phyloP scores from a whole-genome alignment of 2,113 vertebrate genomes.

The Furnarius figulus region DNA sequence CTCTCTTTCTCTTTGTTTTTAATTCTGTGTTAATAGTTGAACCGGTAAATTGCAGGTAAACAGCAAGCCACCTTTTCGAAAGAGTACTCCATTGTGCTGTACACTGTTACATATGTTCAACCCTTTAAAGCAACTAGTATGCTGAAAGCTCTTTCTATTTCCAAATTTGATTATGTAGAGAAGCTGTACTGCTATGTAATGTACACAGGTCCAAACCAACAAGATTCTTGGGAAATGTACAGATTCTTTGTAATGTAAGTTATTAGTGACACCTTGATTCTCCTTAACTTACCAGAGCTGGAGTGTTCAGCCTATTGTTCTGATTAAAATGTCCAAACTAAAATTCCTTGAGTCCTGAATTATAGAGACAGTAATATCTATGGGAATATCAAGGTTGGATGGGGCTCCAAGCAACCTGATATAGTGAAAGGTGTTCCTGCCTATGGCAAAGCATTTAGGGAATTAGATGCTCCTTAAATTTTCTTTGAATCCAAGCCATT shows the following conservation, averaged over 20 bases:
- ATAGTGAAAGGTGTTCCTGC: not conserved
- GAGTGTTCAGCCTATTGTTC: not conserved
- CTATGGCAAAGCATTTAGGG: not conserved
- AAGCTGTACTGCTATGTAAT: not conserved
- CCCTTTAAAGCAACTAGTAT: not conserved
- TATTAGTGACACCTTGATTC: not conserved
- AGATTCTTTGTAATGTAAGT: not conserved
- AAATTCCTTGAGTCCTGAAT: not conserved
- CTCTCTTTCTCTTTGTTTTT: not conserved
- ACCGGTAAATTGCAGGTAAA: not conserved
- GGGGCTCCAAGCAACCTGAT: not conserved
- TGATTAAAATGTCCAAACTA: not conserved
- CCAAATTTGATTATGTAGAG: not conserved
- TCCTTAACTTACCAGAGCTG: not conserved
- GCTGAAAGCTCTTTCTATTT: not conserved
- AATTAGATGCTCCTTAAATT: not conserved
- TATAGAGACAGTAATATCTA: not conserved
- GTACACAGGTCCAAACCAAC: not conserved
- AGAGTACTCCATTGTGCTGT: not conserved
- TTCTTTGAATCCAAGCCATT: not conserved
- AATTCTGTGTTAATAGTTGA: not conserved
- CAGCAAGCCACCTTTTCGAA: not conserved
- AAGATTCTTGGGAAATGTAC: not conserved
- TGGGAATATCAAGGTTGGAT: not conserved
- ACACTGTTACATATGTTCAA: not conserved